Percentiles rank a stretch among this genome's conserved stretches.
These are phyloP conservation scores for Nomia melanderi DNA, from an alignment of 1,140 invertebrate genomes.

Conservation along the genomic window DNA sequence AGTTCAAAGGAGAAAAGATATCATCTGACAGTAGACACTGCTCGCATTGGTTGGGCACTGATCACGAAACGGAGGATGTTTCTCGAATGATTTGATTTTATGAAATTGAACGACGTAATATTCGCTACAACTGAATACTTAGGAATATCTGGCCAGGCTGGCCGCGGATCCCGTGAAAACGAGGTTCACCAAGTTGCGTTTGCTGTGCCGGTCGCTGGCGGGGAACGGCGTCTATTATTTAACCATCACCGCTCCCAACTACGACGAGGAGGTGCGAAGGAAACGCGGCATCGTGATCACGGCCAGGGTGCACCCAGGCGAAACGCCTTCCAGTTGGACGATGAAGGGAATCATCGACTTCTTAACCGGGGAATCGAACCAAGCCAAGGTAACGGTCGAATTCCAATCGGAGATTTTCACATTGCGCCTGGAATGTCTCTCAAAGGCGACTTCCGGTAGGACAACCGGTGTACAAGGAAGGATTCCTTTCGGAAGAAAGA, in stretches of 20 bases:
- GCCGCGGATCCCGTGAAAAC: slow-evolving; percentile 90
- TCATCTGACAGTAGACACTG: too few species aligned
- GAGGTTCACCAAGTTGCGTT: slow-evolving; percentile 88
- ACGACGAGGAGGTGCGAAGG: slow-evolving; percentile 82
- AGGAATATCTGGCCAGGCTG: slow-evolving; percentile 87
- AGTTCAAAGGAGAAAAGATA: too few species aligned
- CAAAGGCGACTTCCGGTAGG: too few species aligned
- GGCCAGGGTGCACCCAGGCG: slow-evolving; percentile 96
- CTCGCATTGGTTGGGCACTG: too few species aligned
- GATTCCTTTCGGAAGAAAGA: too few species aligned
- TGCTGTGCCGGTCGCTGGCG: slow-evolving; percentile 92
- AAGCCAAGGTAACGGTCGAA: slow-evolving; percentile 82
- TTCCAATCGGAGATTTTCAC: too few species aligned
- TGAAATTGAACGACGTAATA: too few species aligned
- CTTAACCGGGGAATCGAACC: slow-evolving; percentile 89
- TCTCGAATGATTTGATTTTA: too few species aligned
- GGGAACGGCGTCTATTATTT: slow-evolving; percentile 96
- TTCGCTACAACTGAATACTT: slow-evolving; percentile 4
- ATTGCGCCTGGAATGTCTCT: too few species aligned
- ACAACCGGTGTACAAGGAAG: too few species aligned
- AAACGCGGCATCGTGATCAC: slow-evolving; percentile 93
- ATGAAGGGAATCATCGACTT: slow-evolving; percentile 98
- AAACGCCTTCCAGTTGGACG: slow-evolving; percentile 97
- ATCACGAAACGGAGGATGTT: too few species aligned
- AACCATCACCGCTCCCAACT: slow-evolving; percentile 90